phyloP scores from a whole-genome alignment of 2,888 invertebrate genomes.

The Nemurella pictetii region DNA sequence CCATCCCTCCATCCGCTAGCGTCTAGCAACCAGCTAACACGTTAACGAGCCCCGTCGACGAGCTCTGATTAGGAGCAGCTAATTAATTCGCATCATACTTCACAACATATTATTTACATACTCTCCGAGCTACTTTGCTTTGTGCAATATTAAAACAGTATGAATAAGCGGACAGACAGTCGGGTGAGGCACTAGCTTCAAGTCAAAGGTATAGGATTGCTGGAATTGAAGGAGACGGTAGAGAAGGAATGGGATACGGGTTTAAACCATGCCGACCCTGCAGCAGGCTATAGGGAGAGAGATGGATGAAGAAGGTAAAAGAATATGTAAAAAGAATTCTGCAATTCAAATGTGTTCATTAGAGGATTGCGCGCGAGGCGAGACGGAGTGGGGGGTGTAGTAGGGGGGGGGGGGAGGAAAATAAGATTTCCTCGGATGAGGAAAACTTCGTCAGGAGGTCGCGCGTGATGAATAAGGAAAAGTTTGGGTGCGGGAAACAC shows the following conservation, averaged over 20 bases:
- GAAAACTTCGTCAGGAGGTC: conserved; percentile 15
- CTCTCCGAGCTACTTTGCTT: neutral
- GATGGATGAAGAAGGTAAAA: conserved; percentile 4
- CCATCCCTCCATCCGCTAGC: neutral
- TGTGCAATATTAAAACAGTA: neutral
- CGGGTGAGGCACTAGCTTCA: neutral
- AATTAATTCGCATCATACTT: neutral
- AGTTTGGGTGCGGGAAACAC: neutral
- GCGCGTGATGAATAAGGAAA: conserved; percentile 15
- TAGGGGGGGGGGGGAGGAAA: neutral
- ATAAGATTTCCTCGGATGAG: conserved; percentile 15
- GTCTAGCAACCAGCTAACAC: neutral
- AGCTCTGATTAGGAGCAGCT: neutral
- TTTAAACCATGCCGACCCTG: neutral
- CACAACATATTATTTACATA: neutral
- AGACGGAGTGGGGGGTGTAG: neutral
- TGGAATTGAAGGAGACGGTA: neutral
- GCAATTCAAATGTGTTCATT: conserved; percentile 26
- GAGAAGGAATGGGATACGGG: neutral
- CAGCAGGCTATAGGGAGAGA: neutral
- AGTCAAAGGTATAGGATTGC: neutral
- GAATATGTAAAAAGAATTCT: conserved; percentile 25
- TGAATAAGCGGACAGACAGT: neutral
- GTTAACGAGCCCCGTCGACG: neutral
- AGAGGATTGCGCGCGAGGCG: neutral